Percentiles rank a stretch among this genome's conserved stretches.
Evolutionary conservation across 2,797 vertebrate species (phyloP).

Genomic region (Gymnoscopelus microlampas): DNA sequence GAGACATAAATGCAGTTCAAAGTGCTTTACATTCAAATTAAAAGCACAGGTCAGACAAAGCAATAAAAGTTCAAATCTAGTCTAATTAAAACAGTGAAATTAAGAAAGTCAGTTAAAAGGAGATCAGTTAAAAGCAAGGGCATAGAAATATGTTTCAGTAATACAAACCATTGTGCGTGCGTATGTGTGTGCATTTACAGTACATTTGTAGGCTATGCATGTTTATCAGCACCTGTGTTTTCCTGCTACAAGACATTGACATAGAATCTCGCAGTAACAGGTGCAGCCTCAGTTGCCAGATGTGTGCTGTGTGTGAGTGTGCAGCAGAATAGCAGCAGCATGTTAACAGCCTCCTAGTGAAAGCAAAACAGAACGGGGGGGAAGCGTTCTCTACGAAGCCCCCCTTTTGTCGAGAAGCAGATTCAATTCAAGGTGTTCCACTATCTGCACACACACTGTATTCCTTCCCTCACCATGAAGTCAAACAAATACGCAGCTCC

Average conservation of each 20-base stretch:
- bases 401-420: slow-evolving; percentile 33
- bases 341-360: slow-evolving; percentile 22
- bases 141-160: no score
- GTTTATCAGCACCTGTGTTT: slow-evolving; percentile 1
- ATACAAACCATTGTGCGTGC: no score
- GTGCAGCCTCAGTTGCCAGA: not conserved
- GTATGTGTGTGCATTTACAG: not conserved
- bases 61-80: no score
- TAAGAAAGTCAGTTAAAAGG: no score
- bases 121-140: no score
- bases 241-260: slow-evolving; percentile 20
- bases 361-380: not conserved
- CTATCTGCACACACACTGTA: slow-evolving; percentile 10
- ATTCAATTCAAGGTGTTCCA: slow-evolving; percentile 48
- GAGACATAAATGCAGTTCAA: no score
- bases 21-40: no score
- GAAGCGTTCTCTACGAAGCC: slow-evolving; percentile 15
- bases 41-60: no score
- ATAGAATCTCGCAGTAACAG: not conserved
- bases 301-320: not conserved
- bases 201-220: not conserved
- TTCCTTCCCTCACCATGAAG: not conserved
- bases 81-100: no score
- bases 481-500: slow-evolving; percentile 20
- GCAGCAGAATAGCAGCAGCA: slow-evolving; percentile 12